These are phyloP conservation scores for Aegotheles bennettii DNA, from an alignment of 2,113 vertebrate species.

Conservation along the genomic window DNA sequence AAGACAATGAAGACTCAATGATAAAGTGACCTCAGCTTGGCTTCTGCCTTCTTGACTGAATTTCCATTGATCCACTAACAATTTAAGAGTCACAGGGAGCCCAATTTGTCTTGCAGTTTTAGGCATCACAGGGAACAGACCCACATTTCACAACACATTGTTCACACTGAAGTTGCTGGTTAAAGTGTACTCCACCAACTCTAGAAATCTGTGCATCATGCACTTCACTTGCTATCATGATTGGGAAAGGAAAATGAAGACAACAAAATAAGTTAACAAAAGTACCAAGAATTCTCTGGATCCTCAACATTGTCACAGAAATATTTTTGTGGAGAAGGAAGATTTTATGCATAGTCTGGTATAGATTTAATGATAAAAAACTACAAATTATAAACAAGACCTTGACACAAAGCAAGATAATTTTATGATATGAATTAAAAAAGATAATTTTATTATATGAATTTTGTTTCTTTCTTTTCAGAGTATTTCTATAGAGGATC, in stretches of 20 bases:
- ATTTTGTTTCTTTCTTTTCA: background rate
- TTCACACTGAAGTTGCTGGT: background rate
- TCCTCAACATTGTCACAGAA: background rate
- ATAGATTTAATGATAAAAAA: background rate
- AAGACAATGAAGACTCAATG: background rate
- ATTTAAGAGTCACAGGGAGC: background rate
- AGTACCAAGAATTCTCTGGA: background rate
- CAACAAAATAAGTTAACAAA: background rate
- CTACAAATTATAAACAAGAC: background rate
- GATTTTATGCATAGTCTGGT: background rate
- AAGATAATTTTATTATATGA: background rate
- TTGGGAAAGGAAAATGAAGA: background rate
- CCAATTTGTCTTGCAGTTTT: background rate
- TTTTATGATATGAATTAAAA: no score
- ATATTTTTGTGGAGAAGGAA: background rate
- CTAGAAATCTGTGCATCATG: background rate
- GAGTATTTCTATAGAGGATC: background rate
- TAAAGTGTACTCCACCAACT: background rate
- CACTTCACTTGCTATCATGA: background rate
- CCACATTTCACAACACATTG: rapidly evolving
- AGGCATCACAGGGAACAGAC: background rate
- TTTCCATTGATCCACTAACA: background rate
- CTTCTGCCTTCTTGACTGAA: background rate
- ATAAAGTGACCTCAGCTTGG: background rate
- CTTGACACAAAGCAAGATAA: background rate